These are phyloP conservation scores for Corapipo altera DNA, from an alignment of 2,113 vertebrate genomes.

Conservation along the genomic window DNA sequence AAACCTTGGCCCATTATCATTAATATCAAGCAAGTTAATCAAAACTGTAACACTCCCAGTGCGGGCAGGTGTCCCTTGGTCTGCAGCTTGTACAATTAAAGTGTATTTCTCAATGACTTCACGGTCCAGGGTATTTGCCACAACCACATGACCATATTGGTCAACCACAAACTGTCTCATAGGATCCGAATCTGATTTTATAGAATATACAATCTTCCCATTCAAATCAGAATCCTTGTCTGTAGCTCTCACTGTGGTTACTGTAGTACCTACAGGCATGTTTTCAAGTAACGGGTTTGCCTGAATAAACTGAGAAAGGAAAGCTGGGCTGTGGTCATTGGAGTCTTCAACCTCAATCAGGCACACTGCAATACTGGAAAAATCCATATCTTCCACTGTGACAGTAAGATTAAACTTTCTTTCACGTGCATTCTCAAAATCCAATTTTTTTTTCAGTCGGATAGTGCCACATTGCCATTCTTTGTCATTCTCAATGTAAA, in stretches of 20 bases:
- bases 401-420: conserved; percentile 86
- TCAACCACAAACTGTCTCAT: conserved; percentile 78
- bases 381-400: conserved; percentile 85
- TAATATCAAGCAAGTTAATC: conserved; percentile 83
- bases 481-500: conserved; percentile 81
- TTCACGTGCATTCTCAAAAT: conserved; percentile 84
- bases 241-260: conserved; percentile 78
- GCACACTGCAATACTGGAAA: conserved; percentile 82
- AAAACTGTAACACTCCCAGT: conserved; percentile 81
- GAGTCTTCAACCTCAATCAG: conserved; percentile 86
- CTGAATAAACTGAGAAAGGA: conserved; percentile 79
- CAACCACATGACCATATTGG: conserved; percentile 76
- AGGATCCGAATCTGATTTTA: conserved; percentile 81
- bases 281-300: conserved; percentile 81
- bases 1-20: conserved; percentile 89
- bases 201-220: conserved; percentile 81
- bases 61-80: conserved; percentile 77
- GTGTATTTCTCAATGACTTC: conserved; percentile 76
- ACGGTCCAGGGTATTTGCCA: conserved; percentile 78
- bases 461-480: conserved; percentile 80
- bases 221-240: conserved; percentile 86
- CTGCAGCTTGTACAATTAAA: conserved; percentile 81
- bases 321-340: conserved; percentile 87
- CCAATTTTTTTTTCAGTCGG: conserved; percentile 81
- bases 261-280: conserved; percentile 76